phyloP scores from a whole-genome alignment of 2,797 vertebrate species.

The Yasuhikotakia modesta region DNA sequence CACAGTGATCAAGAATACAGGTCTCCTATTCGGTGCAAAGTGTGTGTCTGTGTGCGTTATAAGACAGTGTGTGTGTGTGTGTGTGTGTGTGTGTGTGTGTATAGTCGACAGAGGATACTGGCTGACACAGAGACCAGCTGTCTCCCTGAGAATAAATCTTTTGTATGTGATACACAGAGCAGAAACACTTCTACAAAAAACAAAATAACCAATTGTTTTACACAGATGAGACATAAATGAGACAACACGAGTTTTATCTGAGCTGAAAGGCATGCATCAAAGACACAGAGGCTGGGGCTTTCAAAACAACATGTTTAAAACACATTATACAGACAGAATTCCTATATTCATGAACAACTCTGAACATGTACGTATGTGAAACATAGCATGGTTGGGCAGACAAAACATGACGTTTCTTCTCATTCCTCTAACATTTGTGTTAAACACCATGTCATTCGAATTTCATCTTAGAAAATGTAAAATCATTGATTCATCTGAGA shows the following conservation, averaged over 20 bases:
- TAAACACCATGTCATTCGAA: neutral
- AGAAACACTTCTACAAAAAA: slow-evolving; percentile 48
- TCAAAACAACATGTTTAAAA: slow-evolving; percentile 22
- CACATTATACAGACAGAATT: slow-evolving; percentile 25
- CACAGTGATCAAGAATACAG: slow-evolving; percentile 85
- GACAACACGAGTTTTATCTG: slow-evolving; percentile 10
- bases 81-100: slow-evolving; percentile 36
- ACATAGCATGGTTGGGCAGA: neutral
- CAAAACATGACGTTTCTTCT: slow-evolving; percentile 9
- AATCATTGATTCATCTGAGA: neutral
- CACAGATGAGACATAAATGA: slow-evolving; percentile 16
- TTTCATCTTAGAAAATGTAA: neutral
- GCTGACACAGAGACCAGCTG: slow-evolving; percentile 72
- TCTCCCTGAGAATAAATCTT: slow-evolving; percentile 74
- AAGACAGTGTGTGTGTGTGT: slow-evolving; percentile 26
- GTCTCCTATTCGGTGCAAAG: slow-evolving; percentile 79
- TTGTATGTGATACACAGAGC: slow-evolving; percentile 53
- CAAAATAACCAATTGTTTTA: slow-evolving; percentile 2
- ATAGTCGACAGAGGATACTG: slow-evolving; percentile 73
- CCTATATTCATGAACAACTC: neutral
- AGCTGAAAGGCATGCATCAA: slow-evolving; percentile 35
- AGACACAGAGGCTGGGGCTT: slow-evolving; percentile 30
- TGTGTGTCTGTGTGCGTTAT: slow-evolving; percentile 57
- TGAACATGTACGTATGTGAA: neutral
- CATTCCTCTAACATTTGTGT: neutral